Base-by-base conservation (phyloP, 1,140 invertebrate genomes). In the Mesaphorura yosii region DNA sequence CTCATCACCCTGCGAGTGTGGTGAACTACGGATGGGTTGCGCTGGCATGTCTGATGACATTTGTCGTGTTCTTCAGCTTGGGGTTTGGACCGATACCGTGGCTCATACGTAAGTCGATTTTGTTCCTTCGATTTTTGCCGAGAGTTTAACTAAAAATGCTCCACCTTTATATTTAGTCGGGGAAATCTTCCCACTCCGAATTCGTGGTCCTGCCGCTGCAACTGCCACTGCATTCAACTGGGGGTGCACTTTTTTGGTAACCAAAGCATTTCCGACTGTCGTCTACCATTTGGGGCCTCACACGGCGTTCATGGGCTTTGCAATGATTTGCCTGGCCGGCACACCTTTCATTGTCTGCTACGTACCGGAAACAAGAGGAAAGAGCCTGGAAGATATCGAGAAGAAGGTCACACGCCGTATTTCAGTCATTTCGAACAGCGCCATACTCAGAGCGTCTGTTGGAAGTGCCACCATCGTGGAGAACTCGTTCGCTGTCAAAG, bases 21-120 rank as follows among this genome's bases (percentile, higher is more conserved):
- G 44, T 14, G 7, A 42, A 31, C n/a, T 25, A 53, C 0, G 50
- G 50, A n/a, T 88, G 82, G 82, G 59, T 94, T 28, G 88, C 90
- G 1, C 67, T 96, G 1, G 71, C 73, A 3, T 83, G 83, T 65
- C 80, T 93, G 48, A 82, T 92, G n/a, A 66, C 89, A 12, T 95
- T 87, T 67, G 84, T 93, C 0, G 71, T 90, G 26, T 85, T 86
- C 23, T 96, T 95, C 70, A 88, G 87, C 0, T 68, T 94, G 19
- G 91, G 91, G 31, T 34, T 34, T 34, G 31, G 31, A 34, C 31
- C 31, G n/a, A 34, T 34, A 10, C 31, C 31, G 10, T 34, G 31
- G 31, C 31, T 34, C n/a, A 34, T 34, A n/a, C n/a, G n/a, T n/a
- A n/a, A n/a, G n/a, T n/a, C n/a, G n/a, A n/a, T n/a, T n/a, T n/a